Evolutionary conservation across 2,888 invertebrate species (phyloP).

Genomic region (Crocallis elinguaria): DNA sequence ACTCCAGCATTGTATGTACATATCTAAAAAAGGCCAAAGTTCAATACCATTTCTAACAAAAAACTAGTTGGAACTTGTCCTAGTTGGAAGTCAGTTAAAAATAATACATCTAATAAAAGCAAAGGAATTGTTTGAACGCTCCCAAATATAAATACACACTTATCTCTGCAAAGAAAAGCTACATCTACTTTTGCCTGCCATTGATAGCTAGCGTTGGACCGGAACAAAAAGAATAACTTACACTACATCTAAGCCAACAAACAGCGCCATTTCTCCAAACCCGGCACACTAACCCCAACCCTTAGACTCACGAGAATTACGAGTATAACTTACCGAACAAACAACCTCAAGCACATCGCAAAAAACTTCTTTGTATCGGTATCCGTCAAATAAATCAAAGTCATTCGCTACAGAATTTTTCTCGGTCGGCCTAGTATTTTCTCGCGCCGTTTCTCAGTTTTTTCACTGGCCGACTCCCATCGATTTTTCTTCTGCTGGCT

Average conservation of each 20-base stretch:
- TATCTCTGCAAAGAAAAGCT: background rate
- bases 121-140: background rate
- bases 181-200: slow-evolving; percentile 1
- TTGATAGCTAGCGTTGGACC: slow-evolving; percentile 21
- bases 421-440: slow-evolving; percentile 28
- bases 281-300: slow-evolving; percentile 9
- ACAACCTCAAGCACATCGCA: slow-evolving; percentile 21
- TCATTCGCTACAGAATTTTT: slow-evolving; percentile 38
- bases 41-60: no score
- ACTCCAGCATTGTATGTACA: no score
- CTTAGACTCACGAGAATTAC: slow-evolving; percentile 6
- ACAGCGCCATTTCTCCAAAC: slow-evolving; percentile 8
- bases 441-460: slow-evolving; percentile 41
- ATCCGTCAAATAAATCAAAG: slow-evolving; percentile 40
- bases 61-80: no score
- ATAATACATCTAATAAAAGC: no score
- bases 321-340: slow-evolving; percentile 25
- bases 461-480: slow-evolving; percentile 50
- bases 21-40: no score
- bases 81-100: no score
- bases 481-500: slow-evolving; percentile 71
- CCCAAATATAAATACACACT: background rate
- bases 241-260: slow-evolving; percentile 19
- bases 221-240: slow-evolving; percentile 21
- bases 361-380: slow-evolving; percentile 27